Base-by-base conservation (phyloP, 2,113 vertebrate species). In the Heterotis niloticus region DNA sequence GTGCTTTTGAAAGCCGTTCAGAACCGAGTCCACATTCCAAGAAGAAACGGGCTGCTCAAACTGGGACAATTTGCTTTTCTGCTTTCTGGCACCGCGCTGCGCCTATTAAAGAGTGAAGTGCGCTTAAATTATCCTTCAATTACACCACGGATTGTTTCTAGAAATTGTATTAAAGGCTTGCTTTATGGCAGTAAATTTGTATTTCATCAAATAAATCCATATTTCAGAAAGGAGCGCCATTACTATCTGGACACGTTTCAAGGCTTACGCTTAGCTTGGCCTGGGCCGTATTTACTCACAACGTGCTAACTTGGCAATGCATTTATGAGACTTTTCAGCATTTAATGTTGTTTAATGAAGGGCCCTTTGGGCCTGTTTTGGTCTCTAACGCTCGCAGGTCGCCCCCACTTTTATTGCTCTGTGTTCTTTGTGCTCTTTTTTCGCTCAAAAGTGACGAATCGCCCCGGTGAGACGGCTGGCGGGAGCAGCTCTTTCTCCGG, bases 181-280 rank as follows among this genome's bases (percentile, higher is more conserved):
- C 79, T 87, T 83, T 79, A 83, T 65, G 54, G 80, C 81, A 84
- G 84, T 85, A 86, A 85, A 86, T 84, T 79, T 80, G 80, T 82
- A 65, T 81, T 86, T 87, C 78, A 84, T 85, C 81, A 85, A 84
- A 82, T 80, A 85, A 84, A 82, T 82, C 80, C 28, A n/a, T 74
- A 78, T 78, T 57, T 80, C 57, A 64, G 79, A 82, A 84, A 77
- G 79, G 66, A 76, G 71, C 81, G 81, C 76, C 81, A 62, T 81
- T 81, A 79, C 75, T 80, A 62, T 76, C 70, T 80, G 79, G 81
- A 85, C 74, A 65, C 62, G 44, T 75, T 79, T 68, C 52, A 24
- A 51, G 18, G 73, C 72, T 82, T 73, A 84, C 65, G 68, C 60
- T 28, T 20, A n/a, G 66, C 72, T 79, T 79, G 77, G 78, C 74